Evolutionary conservation across 1,140 invertebrate species (phyloP).

Genomic region (Spodoptera litura): DNA sequence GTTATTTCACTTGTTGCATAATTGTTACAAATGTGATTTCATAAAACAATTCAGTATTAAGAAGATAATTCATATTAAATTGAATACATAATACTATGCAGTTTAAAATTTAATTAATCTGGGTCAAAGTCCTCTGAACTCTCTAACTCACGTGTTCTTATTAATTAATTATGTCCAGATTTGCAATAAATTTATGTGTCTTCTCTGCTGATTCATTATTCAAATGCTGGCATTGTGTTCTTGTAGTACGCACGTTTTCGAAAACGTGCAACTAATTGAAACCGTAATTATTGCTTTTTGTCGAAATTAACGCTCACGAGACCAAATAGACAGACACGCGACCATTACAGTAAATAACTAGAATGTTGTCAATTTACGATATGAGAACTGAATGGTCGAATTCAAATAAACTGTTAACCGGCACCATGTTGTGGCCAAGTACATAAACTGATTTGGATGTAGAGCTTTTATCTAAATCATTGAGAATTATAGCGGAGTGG

Average conservation of each 20-base stretch:
- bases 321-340: not conserved
- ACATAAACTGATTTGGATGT: too few species aligned
- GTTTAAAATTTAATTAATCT: not conserved
- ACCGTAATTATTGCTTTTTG: not conserved
- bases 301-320: conserved; percentile 1
- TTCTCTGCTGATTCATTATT: conserved; percentile 23
- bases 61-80: too few species aligned
- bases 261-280: not conserved
- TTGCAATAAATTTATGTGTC: not conserved
- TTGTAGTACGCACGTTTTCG: conserved; percentile 5
- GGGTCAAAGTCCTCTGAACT: conserved; percentile 61
- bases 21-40: conserved; percentile 40
- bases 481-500: not conserved
- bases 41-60: not conserved
- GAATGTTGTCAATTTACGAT: too few species aligned
- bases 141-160: conserved; percentile 57
- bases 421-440: too few species aligned
- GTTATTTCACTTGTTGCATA: conserved; percentile 39
- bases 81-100: not conserved
- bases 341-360: not conserved
- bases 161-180: not conserved
- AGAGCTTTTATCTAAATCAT: too few species aligned
- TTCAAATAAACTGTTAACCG: too few species aligned
- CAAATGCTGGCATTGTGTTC: too few species aligned
- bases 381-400: too few species aligned